Evolutionary conservation across 2,797 vertebrate genomes (phyloP).

Genomic region (Peromyscus nudipes): DNA sequence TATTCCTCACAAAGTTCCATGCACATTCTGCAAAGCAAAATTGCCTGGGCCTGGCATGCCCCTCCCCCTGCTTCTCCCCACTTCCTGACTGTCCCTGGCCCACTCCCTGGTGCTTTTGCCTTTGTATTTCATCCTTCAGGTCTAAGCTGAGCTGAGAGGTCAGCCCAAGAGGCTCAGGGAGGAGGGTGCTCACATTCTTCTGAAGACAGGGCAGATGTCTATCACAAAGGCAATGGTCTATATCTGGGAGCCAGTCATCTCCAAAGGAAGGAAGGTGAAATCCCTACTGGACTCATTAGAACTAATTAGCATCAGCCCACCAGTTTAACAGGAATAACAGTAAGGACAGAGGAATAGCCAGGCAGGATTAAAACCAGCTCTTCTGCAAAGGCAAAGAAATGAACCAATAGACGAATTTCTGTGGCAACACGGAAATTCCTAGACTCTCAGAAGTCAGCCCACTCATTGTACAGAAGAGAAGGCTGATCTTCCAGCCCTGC

Average conservation of each 20-base stretch:
- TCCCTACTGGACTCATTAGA: constrained; percentile 11
- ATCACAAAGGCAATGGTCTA: neutral
- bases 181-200: neutral
- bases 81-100: neutral
- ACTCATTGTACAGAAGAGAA: neutral
- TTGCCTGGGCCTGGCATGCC: neutral
- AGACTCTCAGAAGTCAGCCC: neutral
- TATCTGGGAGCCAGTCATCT: neutral
- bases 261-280: neutral
- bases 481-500: neutral
- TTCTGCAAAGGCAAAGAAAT: constrained; percentile 28
- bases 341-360: neutral
- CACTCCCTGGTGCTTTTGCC: neutral
- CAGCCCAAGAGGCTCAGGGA: neutral
- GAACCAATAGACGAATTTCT: neutral
- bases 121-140: neutral
- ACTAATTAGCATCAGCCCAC: constrained; percentile 19
- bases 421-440: constrained; percentile 50
- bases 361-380: constrained; percentile 11
- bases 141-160: constrained; percentile 22
- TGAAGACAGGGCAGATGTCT: neutral
- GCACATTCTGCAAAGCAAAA: neutral
- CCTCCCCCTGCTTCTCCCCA: neutral
- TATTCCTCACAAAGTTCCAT: neutral
- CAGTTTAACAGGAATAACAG: neutral